Evolutionary conservation across 2,797 vertebrate genomes (phyloP).

Genomic region (Clarias laeviceps): DNA sequence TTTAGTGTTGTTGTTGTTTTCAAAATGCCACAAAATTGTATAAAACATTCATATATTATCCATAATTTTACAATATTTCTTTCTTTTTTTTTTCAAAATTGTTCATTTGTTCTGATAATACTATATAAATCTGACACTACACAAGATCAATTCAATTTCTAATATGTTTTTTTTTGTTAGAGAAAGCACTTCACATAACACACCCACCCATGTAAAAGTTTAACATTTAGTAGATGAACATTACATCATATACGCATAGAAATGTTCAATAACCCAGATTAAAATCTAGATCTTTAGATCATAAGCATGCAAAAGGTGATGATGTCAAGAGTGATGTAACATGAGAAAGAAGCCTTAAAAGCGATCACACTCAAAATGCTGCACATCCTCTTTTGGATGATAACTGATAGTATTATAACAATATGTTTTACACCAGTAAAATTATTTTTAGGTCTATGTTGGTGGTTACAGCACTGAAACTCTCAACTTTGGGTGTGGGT

Average conservation of each 20-base stretch:
- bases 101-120: neutral
- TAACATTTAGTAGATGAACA: neutral
- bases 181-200: neutral
- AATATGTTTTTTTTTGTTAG: neutral
- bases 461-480: neutral
- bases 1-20: too few relatives aligned
- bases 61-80: too few relatives aligned
- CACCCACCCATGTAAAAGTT: neutral
- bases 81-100: too few relatives aligned
- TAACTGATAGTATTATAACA: neutral
- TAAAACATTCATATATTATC: too few relatives aligned
- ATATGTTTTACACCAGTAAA: conserved; percentile 3
- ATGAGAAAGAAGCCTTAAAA: neutral
- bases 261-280: neutral
- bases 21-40: too few relatives aligned
- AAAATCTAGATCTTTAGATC: neutral
- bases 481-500: conserved; percentile 22
- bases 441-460: neutral
- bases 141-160: neutral
- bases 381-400: neutral
- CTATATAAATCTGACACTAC: neutral
- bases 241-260: neutral
- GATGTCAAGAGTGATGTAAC: neutral
- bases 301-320: neutral
- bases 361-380: too few relatives aligned